phyloP scores from a whole-genome alignment of 1,140 invertebrate species.

The Sitophilus oryzae region DNA sequence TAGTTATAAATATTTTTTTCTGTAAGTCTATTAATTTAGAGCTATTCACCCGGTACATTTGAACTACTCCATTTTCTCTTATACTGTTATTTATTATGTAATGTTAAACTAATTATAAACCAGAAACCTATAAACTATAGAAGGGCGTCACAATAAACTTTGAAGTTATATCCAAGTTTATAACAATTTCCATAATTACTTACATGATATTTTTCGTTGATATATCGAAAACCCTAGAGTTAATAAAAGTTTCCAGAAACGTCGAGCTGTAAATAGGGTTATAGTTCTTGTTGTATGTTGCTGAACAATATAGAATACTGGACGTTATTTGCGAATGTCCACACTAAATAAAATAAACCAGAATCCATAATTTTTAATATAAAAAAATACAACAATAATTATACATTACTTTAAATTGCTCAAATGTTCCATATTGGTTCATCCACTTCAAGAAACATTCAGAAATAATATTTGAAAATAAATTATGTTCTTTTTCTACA shows the following conservation, averaged over 20 bases:
- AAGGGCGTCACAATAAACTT: too few species aligned
- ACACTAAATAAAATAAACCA: constrained; percentile 34
- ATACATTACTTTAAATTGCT: constrained; percentile 35
- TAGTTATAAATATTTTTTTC: too few species aligned
- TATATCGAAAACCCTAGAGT: constrained; percentile 29
- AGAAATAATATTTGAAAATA: constrained; percentile 2
- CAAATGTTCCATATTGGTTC: constrained; percentile 36
- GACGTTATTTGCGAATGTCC: constrained; percentile 40
- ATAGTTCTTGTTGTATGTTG: constrained; percentile 6
- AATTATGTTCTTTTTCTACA: constrained; percentile 9
- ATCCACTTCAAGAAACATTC: constrained; percentile 37
- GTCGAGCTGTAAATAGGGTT: neutral
- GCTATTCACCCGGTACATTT: too few species aligned
- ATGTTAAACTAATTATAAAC: too few species aligned
- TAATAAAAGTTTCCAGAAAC: constrained; percentile 6
- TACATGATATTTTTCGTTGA: constrained; percentile 35
- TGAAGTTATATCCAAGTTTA: too few species aligned
- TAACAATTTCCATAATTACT: too few species aligned
- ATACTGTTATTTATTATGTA: too few species aligned
- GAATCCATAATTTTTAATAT: constrained; percentile 7
- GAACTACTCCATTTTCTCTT: too few species aligned
- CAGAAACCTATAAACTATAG: too few species aligned
- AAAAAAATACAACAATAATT: constrained; percentile 1
- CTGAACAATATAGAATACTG: constrained; percentile 29
- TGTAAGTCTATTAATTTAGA: too few species aligned